phyloP scores from a whole-genome alignment of 2,888 invertebrate species.

The Matsumyia berberina region DNA sequence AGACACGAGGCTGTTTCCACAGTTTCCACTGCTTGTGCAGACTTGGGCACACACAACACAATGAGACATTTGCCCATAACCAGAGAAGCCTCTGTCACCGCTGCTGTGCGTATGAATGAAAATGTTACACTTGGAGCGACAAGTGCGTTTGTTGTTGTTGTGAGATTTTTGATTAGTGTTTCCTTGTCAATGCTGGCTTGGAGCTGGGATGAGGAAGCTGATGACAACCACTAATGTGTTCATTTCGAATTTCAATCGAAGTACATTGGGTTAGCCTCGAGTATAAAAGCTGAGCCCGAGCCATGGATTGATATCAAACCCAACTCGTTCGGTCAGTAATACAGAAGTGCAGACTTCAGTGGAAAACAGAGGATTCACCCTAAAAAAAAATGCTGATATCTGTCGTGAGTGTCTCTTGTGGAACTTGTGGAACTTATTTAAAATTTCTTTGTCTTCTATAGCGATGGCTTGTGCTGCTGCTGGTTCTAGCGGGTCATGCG shows the following conservation, averaged over 20 bases:
- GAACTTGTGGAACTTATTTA: not conserved
- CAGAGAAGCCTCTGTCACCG: not conserved
- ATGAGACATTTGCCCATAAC: conserved; percentile 14
- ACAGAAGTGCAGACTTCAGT: conserved; percentile 47
- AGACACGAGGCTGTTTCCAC: not conserved
- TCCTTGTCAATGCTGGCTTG: conserved; percentile 35
- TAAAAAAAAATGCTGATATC: conserved; percentile 60
- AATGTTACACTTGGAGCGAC: conserved; percentile 42
- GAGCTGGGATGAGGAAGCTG: conserved; percentile 52
- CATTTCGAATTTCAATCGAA: conserved; percentile 41
- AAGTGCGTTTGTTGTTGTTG: not conserved
- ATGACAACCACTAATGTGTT: conserved; percentile 1
- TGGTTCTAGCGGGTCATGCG: conserved; percentile 49
- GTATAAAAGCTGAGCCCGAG: conserved; percentile 60
- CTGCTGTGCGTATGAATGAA: conserved; percentile 32
- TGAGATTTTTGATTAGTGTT: conserved; percentile 33
- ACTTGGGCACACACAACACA: not conserved
- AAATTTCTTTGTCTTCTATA: conserved; percentile 3
- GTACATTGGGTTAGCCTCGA: conserved; percentile 1
- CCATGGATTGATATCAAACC: conserved; percentile 50
- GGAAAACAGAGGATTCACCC: conserved; percentile 34
- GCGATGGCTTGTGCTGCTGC: conserved; percentile 61
- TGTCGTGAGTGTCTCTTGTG: conserved; percentile 46
- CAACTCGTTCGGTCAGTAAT: conserved; percentile 36
- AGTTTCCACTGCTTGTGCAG: conserved; percentile 1